A percentile compares a stretch with the other conserved stretches of the same genome.
Evolutionary conservation across 1,140 invertebrate genomes (phyloP).

Genomic region (Cydia splendana): DNA sequence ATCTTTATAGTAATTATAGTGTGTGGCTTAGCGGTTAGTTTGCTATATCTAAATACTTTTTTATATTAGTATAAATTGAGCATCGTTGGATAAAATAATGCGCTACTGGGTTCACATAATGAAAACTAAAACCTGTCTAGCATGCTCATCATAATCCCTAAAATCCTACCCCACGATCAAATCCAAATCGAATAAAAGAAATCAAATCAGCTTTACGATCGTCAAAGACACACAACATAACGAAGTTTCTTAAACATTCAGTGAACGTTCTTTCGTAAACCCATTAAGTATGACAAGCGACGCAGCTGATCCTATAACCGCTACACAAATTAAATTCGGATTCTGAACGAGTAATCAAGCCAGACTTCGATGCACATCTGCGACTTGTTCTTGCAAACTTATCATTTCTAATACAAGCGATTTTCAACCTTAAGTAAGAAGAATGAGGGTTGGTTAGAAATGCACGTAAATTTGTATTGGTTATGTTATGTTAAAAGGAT

Average conservation of each 20-base stretch:
- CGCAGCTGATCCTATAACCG: slow-evolving; percentile 52
- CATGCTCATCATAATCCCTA: not conserved
- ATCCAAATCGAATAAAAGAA: slow-evolving; percentile 22
- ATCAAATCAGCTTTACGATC: slow-evolving; percentile 14
- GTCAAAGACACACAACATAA: slow-evolving; percentile 28
- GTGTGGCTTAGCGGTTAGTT: no score
- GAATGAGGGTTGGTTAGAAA: not conserved
- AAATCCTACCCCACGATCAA: not conserved
- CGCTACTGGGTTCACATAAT: not conserved
- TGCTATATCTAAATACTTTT: no score
- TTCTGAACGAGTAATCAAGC: slow-evolving; percentile 64
- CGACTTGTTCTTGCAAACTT: slow-evolving; percentile 43
- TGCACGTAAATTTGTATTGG: slow-evolving; percentile 29
- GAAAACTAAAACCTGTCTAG: not conserved
- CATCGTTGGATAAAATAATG: not conserved
- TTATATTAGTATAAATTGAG: no score
- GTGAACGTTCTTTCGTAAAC: slow-evolving; percentile 53
- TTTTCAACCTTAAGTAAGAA: not conserved
- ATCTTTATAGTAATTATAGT: no score
- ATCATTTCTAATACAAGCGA: not conserved
- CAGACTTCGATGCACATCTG: slow-evolving; percentile 68
- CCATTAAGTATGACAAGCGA: slow-evolving; percentile 54
- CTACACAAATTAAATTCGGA: slow-evolving; percentile 67
- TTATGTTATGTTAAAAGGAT: slow-evolving; percentile 56
- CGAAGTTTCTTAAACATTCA: slow-evolving; percentile 44